Percentiles rank a stretch among this genome's conserved stretches.
phyloP scores from a whole-genome alignment of 2,797 vertebrate species.

The Emydoidea blandingii region DNA sequence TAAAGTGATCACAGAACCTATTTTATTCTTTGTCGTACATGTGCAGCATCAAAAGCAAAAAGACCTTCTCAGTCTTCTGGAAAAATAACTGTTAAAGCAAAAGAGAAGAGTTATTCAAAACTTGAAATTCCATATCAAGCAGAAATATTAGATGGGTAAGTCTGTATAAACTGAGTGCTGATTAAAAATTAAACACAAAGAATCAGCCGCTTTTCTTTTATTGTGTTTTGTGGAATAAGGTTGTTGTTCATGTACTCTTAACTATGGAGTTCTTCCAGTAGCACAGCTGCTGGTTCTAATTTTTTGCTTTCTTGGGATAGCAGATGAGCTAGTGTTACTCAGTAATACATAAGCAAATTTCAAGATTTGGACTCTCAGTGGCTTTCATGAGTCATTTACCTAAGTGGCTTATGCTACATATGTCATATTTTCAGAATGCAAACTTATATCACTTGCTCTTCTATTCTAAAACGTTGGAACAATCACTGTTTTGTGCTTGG shows the following conservation, averaged over 20 bases:
- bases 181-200: not conserved
- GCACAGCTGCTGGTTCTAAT: not conserved
- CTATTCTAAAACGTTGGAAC: not conserved
- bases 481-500: not conserved
- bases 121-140: constrained; percentile 99
- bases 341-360: not conserved
- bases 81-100: constrained; percentile 99
- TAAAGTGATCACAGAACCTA: not conserved
- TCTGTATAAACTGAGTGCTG: not conserved
- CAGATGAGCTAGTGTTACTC: not conserved
- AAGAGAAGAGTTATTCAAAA: constrained; percentile 98
- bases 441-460: not conserved
- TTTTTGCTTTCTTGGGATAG: not conserved
- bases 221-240: not conserved
- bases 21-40: constrained; percentile 28
- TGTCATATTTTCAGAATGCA: not conserved
- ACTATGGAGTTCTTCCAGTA: not conserved
- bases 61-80: constrained; percentile 93
- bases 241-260: not conserved
- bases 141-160: constrained; percentile 98
- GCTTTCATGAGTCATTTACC: not conserved
- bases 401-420: not conserved
- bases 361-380: not conserved
- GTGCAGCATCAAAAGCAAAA: constrained; percentile 95
- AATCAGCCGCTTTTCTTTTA: not conserved